Evolutionary conservation across 2,797 vertebrate species (phyloP).

Genomic region (Pteropus rufus): DNA sequence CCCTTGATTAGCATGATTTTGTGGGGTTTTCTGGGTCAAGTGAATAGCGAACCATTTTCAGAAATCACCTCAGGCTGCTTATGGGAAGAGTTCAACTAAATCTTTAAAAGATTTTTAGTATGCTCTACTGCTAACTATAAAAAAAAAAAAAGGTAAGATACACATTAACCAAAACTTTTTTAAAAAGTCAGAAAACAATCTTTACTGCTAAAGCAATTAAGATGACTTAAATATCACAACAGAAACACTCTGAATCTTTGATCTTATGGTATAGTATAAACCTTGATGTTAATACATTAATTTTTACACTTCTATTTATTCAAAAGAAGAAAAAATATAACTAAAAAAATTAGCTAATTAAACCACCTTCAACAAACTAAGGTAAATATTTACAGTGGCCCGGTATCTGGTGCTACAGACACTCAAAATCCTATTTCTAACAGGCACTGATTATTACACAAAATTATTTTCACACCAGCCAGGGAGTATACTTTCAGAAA

Average conservation of each 20-base stretch:
- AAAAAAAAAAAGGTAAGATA: neutral
- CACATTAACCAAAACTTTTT: neutral
- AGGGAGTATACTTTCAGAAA: neutral
- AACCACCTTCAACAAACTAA: constrained; percentile 13
- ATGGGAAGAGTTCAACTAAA: neutral
- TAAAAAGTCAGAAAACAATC: neutral
- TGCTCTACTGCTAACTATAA: neutral
- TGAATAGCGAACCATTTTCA: no score
- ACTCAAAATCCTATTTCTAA: neutral
- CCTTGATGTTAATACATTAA: neutral
- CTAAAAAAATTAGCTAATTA: neutral
- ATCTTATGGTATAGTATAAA: neutral
- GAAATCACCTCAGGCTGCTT: no score
- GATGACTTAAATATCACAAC: neutral
- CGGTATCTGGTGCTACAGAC: neutral
- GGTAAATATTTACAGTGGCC: neutral
- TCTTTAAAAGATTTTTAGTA: constrained; percentile 6
- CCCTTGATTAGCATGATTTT: no score
- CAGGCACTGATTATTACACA: neutral
- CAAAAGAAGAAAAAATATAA: neutral
- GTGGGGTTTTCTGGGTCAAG: no score
- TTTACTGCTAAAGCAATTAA: neutral
- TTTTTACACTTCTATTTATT: neutral
- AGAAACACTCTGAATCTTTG: neutral
- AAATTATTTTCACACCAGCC: neutral